A percentile compares a stretch with the other conserved stretches of the same genome.
phyloP scores from a whole-genome alignment of 2,113 vertebrate species.

The Cynocephalus volans region DNA sequence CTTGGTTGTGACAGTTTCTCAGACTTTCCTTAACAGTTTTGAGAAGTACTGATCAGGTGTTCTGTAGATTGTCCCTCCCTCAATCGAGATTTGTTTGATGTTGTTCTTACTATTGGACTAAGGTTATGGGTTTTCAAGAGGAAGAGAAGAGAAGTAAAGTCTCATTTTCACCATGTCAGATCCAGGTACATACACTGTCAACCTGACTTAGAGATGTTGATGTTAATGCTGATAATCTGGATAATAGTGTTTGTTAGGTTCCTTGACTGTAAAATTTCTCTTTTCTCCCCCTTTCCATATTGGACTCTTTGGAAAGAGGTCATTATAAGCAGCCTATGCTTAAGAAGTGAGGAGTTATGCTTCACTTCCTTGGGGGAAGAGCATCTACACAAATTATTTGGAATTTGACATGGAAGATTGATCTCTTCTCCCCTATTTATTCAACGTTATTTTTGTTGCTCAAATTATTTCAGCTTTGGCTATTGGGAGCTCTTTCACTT shows the following conservation, averaged over 20 bases:
- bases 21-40: background rate
- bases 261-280: background rate
- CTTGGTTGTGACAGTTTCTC: background rate
- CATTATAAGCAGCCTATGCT: background rate
- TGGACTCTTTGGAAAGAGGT: background rate
- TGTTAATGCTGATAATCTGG: background rate
- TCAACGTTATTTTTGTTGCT: background rate
- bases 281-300: background rate
- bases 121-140: background rate
- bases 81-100: background rate
- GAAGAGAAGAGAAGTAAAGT: background rate
- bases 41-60: background rate
- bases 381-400: background rate
- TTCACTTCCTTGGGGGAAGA: background rate
- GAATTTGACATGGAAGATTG: background rate
- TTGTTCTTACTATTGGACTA: background rate
- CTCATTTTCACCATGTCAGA: background rate
- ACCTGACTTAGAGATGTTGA: background rate
- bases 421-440: background rate
- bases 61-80: background rate
- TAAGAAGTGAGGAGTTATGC: background rate
- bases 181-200: background rate
- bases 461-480: background rate
- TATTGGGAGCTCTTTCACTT: background rate
- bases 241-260: background rate